Base-by-base conservation (phyloP, 2,797 vertebrate species). In the Ctenopoma multispine region DNA sequence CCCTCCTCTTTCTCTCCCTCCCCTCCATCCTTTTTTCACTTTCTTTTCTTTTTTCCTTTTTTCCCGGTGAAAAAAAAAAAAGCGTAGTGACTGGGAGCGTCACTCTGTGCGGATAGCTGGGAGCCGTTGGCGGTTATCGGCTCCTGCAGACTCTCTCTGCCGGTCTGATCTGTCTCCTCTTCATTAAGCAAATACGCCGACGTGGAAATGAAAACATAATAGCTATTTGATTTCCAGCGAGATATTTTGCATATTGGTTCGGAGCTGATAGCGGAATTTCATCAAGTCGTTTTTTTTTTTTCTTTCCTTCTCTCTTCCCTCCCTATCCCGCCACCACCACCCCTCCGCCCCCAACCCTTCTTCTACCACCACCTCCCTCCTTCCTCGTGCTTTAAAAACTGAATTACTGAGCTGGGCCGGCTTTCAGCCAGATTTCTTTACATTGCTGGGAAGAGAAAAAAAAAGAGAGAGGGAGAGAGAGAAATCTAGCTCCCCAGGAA, bases 191-290 rank as follows among this genome's bases (percentile, higher is more conserved):
- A 96, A 97, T 97, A 98, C 95, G 96, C 95, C 90, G 93, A 95
- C 95, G 96, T 98, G 97, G 97, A 97, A 98, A 99, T 98, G 97
- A 96, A 97, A 98, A 98, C 97, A 98, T 98, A 99, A 99, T 98
- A 98, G 97, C 97, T 97, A 96, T 98, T 98, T 98, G 97, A 99
- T 98, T 98, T 96, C 96, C 94, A 93, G 93, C 61, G 95, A 98
- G 97, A 99, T 98, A 99, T 96, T 99, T 98, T 99, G 97, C 97
- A 99, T 99, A 99, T 99, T 98, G 97, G 97, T 97, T 98, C 93
- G 78, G 96, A 89, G 94, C 97, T 99, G 97, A 99, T 99, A 99
- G 97, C 73, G 93, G 96, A 96, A 98, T 98, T 98, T 98, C 97
- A 98, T 99, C 97, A 99, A 97, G 96, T 97, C 96, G 92, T 95